Evolutionary conservation across 1,140 invertebrate species (phyloP), one percentile per base, ranked within the genome.

Genomic region (Plutomurus gul): DNA sequence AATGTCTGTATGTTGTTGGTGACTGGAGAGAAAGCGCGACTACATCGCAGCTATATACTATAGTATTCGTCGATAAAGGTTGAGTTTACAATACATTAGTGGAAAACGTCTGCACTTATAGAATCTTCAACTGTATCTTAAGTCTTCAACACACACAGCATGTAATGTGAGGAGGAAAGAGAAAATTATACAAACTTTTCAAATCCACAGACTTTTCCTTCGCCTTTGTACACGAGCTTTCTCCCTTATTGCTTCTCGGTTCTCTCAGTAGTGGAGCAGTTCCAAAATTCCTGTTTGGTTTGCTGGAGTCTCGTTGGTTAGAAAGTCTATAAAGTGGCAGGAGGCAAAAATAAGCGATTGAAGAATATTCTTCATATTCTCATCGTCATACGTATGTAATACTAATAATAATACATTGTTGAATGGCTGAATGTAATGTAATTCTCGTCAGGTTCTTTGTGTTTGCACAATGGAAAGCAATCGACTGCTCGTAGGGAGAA

Each of bases 101-200:
- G 27, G 27, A 65, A 49, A 65, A 65, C 36, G 56, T 65, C 13
- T 36, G 56, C 18, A 27, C 56, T 65, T 65, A 65, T 65, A 65
- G 16, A 65, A 65, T 65, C 7, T 27, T 65, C 27, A 65, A 65
- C 27, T n/a, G 27, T 60, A 60, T 22, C 13, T 16, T 36, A 65
- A 65, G 56, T 65, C 56, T 27, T 33, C 56, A 33, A 33, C 56
- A 65, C 56, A 65, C 56, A 65, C 27, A 33, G 56, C 56, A 65
- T 65, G 56, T 65, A 33, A 36, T 65, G 27, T 36, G 49, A 11
- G 56, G 27, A 65, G 30, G 56, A 65, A 65, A 65, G 56, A 30
- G 27, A 65, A 56, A 65, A 65, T 65, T 65, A 65, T 65, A 65
- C 56, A 65, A 65, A 65, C 56, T 65, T 65, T 65, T 65, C 27